These are phyloP conservation scores for Leptatherina wallacei DNA, from an alignment of 2,797 vertebrate species.

Conservation along the genomic window DNA sequence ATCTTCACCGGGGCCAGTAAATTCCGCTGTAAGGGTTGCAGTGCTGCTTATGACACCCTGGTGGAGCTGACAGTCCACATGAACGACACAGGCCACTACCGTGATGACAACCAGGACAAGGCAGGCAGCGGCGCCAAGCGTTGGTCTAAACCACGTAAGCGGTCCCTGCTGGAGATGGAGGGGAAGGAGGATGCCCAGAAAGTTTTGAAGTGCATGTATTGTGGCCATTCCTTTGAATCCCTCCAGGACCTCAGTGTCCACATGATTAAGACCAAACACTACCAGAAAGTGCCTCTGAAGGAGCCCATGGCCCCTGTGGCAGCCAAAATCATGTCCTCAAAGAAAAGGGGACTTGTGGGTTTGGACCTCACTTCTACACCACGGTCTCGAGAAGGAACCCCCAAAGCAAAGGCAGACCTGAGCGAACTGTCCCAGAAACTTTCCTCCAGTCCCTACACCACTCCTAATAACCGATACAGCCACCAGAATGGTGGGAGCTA, in stretches of 20 bases:
- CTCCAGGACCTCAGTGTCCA: conserved; percentile 98
- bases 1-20: conserved; percentile 99
- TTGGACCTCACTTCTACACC: conserved; percentile 89
- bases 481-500: conserved; percentile 93
- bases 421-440: conserved; percentile 87
- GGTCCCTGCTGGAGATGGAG: conserved; percentile 97
- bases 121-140: conserved; percentile 90
- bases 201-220: conserved; percentile 99
- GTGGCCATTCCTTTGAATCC: conserved; percentile 98
- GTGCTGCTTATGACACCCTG: conserved; percentile 95
- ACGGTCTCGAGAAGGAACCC: conserved; percentile 89
- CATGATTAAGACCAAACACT: conserved; percentile 99
- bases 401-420: conserved; percentile 78
- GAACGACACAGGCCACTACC: conserved; percentile 98
- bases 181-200: conserved; percentile 99
- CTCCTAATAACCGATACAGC: conserved; percentile 88
- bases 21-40: conserved; percentile 98
- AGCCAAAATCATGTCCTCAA: conserved; percentile 91
- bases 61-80: conserved; percentile 99
- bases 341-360: conserved; percentile 89
- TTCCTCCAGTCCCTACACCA: conserved; percentile 87
- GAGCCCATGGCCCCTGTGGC: conserved; percentile 94
- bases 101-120: conserved; percentile 96
- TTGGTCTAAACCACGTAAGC: conserved; percentile 98
- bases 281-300: conserved; percentile 99